These are phyloP conservation scores for Himalopsyche tibetana DNA, from an alignment of 2,888 invertebrate genomes.

Conservation along the genomic window DNA sequence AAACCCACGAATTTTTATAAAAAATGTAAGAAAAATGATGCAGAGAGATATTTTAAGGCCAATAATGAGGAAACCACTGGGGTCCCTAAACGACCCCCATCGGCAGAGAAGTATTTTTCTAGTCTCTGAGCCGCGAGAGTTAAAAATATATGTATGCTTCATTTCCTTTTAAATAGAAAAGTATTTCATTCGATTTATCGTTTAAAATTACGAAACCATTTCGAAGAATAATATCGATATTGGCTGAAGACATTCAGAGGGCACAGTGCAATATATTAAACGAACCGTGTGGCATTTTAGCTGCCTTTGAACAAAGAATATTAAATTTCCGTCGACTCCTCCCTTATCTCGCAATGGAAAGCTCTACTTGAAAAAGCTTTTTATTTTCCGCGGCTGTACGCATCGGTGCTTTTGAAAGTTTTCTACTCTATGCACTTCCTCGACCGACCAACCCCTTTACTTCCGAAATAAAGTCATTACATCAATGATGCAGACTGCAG, in stretches of 20 bases:
- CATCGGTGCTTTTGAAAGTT: constrained; percentile 7
- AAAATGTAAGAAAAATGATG: too few relatives aligned
- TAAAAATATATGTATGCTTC: too few relatives aligned
- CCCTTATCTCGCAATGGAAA: constrained; percentile 19
- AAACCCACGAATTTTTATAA: too few relatives aligned
- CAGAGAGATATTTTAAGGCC: too few relatives aligned
- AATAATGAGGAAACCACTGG: too few relatives aligned
- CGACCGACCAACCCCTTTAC: neutral
- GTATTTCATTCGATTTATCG: neutral
- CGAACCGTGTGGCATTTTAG: constrained; percentile 24
- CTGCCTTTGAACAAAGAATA: constrained; percentile 16
- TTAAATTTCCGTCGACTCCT: constrained; percentile 10
- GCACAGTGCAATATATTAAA: neutral
- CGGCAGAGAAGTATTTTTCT: too few relatives aligned
- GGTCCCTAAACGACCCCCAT: too few relatives aligned
- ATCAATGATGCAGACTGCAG: neutral
- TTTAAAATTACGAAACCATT: neutral
- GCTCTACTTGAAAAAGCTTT: neutral
- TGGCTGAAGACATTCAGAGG: neutral
- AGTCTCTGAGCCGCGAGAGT: too few relatives aligned
- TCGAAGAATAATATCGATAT: neutral
- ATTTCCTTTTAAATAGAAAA: too few relatives aligned
- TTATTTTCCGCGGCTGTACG: constrained; percentile 29
- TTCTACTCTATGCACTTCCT: neutral
- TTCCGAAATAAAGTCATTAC: neutral